Evolutionary conservation across 1,140 invertebrate genomes (phyloP).

Genomic region (Lethrus apterus): DNA sequence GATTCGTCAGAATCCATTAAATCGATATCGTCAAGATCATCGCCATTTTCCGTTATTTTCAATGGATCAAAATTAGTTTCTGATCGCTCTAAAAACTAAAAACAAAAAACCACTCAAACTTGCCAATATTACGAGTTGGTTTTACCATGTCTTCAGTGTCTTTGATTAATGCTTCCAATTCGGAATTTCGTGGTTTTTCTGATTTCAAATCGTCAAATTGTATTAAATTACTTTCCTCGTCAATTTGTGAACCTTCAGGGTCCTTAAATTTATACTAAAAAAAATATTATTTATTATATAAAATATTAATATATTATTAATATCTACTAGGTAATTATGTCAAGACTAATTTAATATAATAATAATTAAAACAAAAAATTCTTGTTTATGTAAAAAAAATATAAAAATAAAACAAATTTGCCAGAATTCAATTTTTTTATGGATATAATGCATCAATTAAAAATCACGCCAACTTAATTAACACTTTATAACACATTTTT

Average conservation of each 20-base stretch:
- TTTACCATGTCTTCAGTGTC: conserved; percentile 52
- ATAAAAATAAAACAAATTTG: too few relatives aligned
- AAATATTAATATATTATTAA: conserved; percentile 3
- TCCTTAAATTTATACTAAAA: conserved; percentile 6
- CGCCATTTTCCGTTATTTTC: conserved; percentile 11
- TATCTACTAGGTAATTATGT: too few relatives aligned
- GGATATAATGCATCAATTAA: not conserved
- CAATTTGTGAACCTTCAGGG: conserved; percentile 22
- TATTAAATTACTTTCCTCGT: conserved; percentile 19
- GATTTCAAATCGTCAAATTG: conserved; percentile 24
- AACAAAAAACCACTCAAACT: not conserved
- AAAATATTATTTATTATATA: conserved; percentile 14
- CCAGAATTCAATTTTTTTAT: not conserved
- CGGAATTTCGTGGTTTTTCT: conserved; percentile 29
- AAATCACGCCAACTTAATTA: not conserved
- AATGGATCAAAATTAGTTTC: not conserved
- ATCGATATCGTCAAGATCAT: conserved; percentile 31
- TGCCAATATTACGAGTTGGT: conserved; percentile 14
- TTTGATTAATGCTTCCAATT: conserved; percentile 53
- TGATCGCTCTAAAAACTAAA: conserved; percentile 18
- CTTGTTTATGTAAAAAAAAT: conserved; percentile 1
- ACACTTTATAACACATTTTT: not conserved
- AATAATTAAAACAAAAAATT: too few relatives aligned
- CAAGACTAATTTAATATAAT: too few relatives aligned
- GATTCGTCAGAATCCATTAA: conserved; percentile 42